Base-by-base conservation (phyloP, 1,140 invertebrate species). In the Dendroctonus valens region DNA sequence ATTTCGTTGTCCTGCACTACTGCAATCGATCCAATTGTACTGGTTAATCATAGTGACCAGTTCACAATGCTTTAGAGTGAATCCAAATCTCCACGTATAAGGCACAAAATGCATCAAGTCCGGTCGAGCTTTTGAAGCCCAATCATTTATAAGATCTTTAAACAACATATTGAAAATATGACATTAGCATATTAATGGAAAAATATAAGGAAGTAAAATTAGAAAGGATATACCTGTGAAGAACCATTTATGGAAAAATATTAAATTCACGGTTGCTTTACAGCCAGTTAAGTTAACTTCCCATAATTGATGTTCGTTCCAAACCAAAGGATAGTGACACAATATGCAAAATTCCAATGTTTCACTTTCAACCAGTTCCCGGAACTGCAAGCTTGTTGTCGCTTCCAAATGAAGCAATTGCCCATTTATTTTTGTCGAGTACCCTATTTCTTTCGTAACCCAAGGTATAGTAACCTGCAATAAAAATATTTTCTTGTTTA, bases 1-100 rank as follows among this genome's bases (percentile, higher is more conserved):
- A 46, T 73, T 76, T 55, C 70, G 68, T 80, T 95, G 92, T 75
- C 93, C 91, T 50, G 93, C 92, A 46, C 92, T 94, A 51, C 94
- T 96, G 72, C 95, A 98, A 79, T 99, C 97, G 70, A 99, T 92
- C 97, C 96, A 99, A 79, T 99, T 99, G 77, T 94, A 94, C 77
- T 99, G 94, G 82, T 99, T 99, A 66, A 93, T 90, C 7, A 97
- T 79, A 49, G 94, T 94, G 0, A 99, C 86, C 3, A 99, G 81
- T 81, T 99, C 96, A 82, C 99, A 98, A 77, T 97, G 93, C 79
- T 98, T 96, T 6, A 98, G 80, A 0, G 93, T 83, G 46, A 99
- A 81, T 69, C 88, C 92, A 70, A 99, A 91, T 76, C 93, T 91
- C 89, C 94, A 98, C 0, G 95, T 98, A 77, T 98, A 99, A 9